Evolutionary conservation across 2,113 vertebrate genomes (phyloP).

Genomic region (Poeciliopsis retropinna): DNA sequence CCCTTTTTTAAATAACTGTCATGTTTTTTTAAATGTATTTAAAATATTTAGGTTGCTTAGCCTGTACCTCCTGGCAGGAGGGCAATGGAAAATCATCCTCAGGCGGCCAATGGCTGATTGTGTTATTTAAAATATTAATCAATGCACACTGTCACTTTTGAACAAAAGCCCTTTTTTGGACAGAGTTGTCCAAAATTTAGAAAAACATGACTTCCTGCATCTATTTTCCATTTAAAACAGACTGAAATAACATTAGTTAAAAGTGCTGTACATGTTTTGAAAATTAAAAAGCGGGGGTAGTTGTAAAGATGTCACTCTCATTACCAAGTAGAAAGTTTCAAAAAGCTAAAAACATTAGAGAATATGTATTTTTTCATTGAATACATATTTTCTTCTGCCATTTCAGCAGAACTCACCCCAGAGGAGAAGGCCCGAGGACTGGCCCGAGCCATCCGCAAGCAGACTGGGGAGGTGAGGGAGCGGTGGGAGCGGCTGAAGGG

Average conservation of each 20-base stretch:
- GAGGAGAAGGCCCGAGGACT: constrained; percentile 92
- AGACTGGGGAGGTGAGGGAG: constrained; percentile 91
- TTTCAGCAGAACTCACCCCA: constrained; percentile 84
- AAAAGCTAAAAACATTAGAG: too few relatives aligned
- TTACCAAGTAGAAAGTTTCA: too few relatives aligned
- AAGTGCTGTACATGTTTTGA: too few relatives aligned
- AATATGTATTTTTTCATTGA: too few relatives aligned
- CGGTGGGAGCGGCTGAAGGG: constrained; percentile 91
- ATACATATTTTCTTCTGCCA: too few relatives aligned
- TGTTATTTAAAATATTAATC: not conserved
- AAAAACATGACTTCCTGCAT: not conserved
- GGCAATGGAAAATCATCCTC: not conserved
- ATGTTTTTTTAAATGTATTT: not conserved
- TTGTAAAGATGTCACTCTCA: not conserved
- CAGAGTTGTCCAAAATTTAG: not conserved
- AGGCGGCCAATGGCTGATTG: not conserved
- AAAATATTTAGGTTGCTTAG: not conserved
- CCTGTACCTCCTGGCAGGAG: not conserved
- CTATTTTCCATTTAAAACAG: not conserved
- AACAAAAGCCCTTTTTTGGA: not conserved
- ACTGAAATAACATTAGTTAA: not conserved
- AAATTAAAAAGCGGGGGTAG: not conserved
- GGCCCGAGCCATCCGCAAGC: constrained; percentile 94
- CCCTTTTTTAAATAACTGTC: not conserved
- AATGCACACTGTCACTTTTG: not conserved